Evolutionary conservation across 2,113 vertebrate genomes (phyloP).

Genomic region (Tachysurus vachellii): DNA sequence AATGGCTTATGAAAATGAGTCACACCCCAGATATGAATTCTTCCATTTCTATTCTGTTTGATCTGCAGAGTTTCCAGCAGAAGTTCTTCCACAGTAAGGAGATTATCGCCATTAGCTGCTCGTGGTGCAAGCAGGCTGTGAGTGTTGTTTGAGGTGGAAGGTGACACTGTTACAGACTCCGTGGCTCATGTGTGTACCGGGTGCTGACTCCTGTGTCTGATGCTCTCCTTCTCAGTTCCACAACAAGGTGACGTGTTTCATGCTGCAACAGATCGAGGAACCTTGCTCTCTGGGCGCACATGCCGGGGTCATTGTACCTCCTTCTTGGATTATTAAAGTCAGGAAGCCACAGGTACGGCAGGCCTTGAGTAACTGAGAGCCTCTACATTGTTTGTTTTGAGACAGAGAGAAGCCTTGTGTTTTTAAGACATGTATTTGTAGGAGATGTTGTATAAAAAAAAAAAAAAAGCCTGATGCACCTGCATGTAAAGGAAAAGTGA

Average conservation of each 20-base stretch:
- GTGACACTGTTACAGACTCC: neutral
- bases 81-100: constrained; percentile 99
- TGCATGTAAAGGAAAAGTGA: constrained; percentile 28
- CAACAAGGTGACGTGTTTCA: constrained; percentile 99
- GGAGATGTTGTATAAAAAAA: neutral
- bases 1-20: neutral
- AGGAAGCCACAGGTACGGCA: constrained; percentile 91
- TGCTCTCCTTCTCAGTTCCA: constrained; percentile 80
- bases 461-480: constrained; percentile 5
- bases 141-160: constrained; percentile 63
- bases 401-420: constrained; percentile 1
- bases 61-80: constrained; percentile 91
- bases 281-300: constrained; percentile 94
- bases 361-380: neutral
- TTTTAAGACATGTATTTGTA: constrained; percentile 38
- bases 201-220: constrained; percentile 47
- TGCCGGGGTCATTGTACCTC: constrained; percentile 92
- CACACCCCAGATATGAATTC: neutral
- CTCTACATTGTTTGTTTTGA: neutral
- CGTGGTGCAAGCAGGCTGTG: constrained; percentile 98
- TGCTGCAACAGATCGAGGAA: constrained; percentile 98
- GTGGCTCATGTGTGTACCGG: neutral
- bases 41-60: neutral
- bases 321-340: constrained; percentile 99
- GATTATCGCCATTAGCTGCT: constrained; percentile 98